Conservation (phyloP, 2,113 vertebrate genomes). For the Callipepla californica region DNA sequence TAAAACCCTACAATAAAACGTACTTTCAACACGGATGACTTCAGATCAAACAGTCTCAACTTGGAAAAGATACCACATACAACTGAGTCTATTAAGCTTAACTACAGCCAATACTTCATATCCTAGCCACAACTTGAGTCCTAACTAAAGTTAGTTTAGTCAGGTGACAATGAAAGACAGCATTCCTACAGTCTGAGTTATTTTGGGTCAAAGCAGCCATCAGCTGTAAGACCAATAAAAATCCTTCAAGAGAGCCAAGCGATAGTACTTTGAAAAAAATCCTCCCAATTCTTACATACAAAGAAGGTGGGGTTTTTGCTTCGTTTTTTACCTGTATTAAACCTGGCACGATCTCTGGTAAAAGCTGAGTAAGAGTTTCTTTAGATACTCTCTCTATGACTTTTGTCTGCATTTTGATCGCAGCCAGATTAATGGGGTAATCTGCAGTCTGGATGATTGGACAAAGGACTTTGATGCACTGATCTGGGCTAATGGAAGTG, state of each 20-base stretch:
- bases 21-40: background rate
- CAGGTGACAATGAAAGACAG: background rate
- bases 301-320: background rate
- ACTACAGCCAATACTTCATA: background rate
- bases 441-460: constrained; percentile 97
- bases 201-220: background rate
- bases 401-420: constrained; percentile 98
- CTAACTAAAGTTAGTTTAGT: background rate
- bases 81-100: background rate
- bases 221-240: background rate
- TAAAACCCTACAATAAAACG: background rate
- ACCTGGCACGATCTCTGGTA: constrained; percentile 95
- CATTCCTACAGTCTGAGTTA: background rate
- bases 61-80: background rate
- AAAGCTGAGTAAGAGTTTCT: constrained; percentile 86
- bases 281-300: background rate
- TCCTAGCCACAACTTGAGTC: background rate
- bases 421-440: constrained; percentile 95
- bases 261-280: background rate
- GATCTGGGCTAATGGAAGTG: constrained; percentile 93
- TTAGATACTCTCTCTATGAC: constrained; percentile 92
- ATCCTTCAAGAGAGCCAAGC: background rate
- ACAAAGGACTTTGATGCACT: constrained; percentile 96
- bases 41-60: background rate
- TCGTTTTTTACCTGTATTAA: constrained; percentile 85